Conservation (phyloP, 1,140 invertebrate species). For the Helicoverpa armigera region DNA sequence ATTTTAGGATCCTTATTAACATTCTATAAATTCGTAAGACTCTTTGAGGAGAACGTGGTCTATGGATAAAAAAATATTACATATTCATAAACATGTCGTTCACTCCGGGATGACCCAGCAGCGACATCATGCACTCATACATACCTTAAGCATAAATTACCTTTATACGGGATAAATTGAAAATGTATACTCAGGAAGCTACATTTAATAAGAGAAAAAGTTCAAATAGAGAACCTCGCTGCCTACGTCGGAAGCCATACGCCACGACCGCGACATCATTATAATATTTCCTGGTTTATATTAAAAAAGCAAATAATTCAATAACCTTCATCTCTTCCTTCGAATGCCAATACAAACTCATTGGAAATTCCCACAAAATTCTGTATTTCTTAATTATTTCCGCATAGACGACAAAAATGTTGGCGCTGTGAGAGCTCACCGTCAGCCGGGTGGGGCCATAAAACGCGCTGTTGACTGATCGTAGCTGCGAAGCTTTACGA, state of each 20-base stretch:
- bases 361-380: constrained; percentile 34
- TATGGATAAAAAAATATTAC: too few relatives aligned
- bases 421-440: background rate
- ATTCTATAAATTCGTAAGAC: too few relatives aligned
- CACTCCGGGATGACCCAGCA: too few relatives aligned
- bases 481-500: constrained; percentile 36
- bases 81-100: too few relatives aligned
- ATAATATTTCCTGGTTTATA: constrained; percentile 13
- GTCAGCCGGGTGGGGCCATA: background rate
- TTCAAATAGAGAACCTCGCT: too few relatives aligned
- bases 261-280: background rate
- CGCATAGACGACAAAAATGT: constrained; percentile 39
- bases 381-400: constrained; percentile 45
- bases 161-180: too few relatives aligned
- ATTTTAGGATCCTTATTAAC: too few relatives aligned
- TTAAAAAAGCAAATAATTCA: constrained; percentile 21
- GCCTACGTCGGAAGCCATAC: background rate
- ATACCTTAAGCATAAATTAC: too few relatives aligned
- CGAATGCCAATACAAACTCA: constrained; percentile 43
- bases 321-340: constrained; percentile 15
- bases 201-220: too few relatives aligned
- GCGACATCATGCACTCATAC: too few relatives aligned
- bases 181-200: too few relatives aligned
- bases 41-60: too few relatives aligned
- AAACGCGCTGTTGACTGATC: constrained; percentile 16